A percentile compares a stretch with the other conserved stretches of the same genome.
Evolutionary conservation across 37 sponge, comb jelly and placozoan genomes (phyloP).

Genomic region (Petrosia ficiformis): DNA sequence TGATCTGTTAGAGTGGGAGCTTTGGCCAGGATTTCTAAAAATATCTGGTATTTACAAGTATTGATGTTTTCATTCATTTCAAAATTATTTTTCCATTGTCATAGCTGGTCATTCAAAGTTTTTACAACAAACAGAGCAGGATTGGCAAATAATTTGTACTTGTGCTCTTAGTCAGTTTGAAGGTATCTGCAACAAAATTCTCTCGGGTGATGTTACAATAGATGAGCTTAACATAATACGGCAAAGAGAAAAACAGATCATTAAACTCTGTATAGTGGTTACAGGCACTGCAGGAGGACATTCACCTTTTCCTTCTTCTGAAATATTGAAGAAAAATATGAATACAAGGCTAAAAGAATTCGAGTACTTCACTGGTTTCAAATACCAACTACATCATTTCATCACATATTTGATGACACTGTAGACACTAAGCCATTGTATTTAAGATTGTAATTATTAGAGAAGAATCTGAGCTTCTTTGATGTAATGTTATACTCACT

Average conservation of each 20-base stretch:
- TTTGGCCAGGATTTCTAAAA: constrained; percentile 19
- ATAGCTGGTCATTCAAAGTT: not conserved
- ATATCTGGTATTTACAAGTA: not conserved
- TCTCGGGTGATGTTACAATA: constrained; percentile 20
- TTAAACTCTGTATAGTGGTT: constrained; percentile 21
- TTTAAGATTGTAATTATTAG: too few relatives aligned
- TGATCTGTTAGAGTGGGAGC: constrained; percentile 39
- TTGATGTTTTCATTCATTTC: not conserved
- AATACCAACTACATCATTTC: too few relatives aligned
- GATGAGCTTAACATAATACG: constrained; percentile 21
- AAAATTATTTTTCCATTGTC: not conserved
- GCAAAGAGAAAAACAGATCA: constrained; percentile 13
- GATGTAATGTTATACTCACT: not conserved
- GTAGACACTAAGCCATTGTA: not conserved
- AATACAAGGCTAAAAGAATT: not conserved
- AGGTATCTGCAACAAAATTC: constrained; percentile 6
- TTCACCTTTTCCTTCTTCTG: too few relatives aligned
- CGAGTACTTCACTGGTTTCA: not conserved
- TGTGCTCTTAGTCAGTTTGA: constrained; percentile 22
- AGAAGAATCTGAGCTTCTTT: too few relatives aligned
- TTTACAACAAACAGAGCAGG: constrained; percentile 8
- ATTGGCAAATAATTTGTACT: constrained; percentile 16
- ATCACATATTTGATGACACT: too few relatives aligned
- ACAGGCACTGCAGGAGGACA: not conserved
- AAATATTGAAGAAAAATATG: not conserved